These are phyloP conservation scores for Phlogophora meticulosa DNA, from an alignment of 2,888 invertebrate species.

Conservation along the genomic window DNA sequence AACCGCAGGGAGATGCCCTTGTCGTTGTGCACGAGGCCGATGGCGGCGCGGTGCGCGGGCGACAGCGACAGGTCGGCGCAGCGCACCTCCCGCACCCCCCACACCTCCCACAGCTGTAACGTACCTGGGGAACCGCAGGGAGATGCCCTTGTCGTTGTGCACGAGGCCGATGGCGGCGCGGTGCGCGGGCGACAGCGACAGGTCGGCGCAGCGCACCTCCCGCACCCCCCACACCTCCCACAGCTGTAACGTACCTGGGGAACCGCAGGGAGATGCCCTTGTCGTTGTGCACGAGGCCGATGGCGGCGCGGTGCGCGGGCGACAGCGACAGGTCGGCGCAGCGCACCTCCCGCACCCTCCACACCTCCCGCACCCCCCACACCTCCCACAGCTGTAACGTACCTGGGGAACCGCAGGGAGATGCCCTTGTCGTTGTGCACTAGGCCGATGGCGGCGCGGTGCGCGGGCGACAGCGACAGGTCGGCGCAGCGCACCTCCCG, in stretches of 20 bases:
- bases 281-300: conserved; percentile 95
- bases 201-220: conserved; percentile 94
- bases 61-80: conserved; percentile 92
- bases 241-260: no score
- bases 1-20: no score
- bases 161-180: conserved; percentile 96
- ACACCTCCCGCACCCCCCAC: no score
- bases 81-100: no score
- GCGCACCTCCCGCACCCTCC: no score
- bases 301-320: conserved; percentile 97
- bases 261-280: no score
- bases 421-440: background rate
- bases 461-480: conserved; percentile 77
- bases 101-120: no score
- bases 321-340: conserved; percentile 94
- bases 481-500: conserved; percentile 97
- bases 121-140: conserved; percentile 98
- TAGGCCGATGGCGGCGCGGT: conserved; percentile 5
- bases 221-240: no score
- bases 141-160: conserved; percentile 97
- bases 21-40: background rate
- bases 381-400: no score
- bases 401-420: no score
- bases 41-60: conserved; percentile 5
- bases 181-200: conserved; percentile 98